phyloP scores from a whole-genome alignment of 92 coral and sea anemone genomes.

The Actinostola sp. region DNA sequence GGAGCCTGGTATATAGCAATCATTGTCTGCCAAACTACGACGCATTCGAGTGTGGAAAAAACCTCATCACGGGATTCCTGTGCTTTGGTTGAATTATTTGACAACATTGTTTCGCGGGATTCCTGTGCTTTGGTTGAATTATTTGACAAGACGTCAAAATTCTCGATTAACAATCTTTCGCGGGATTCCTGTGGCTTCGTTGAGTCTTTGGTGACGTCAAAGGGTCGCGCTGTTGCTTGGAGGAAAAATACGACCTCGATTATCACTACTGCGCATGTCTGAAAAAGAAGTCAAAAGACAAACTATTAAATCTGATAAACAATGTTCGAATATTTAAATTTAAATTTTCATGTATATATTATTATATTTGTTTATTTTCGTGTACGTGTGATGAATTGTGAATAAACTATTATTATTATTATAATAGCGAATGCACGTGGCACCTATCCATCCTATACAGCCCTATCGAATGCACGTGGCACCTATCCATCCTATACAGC shows the following conservation, averaged over 20 bases:
- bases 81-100: neutral
- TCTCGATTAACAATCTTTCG: no score
- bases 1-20: slow-evolving; percentile 7
- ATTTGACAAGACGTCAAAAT: neutral
- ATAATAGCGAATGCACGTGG: no score
- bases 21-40: neutral
- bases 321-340: neutral
- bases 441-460: no score
- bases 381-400: no score
- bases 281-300: neutral
- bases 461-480: no score
- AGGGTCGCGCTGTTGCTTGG: slow-evolving; percentile 29
- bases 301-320: no score
- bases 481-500: no score
- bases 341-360: no score
- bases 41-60: slow-evolving; percentile 16
- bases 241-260: neutral
- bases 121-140: neutral
- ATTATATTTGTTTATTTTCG: no score
- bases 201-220: slow-evolving; percentile 12
- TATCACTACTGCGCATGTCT: slow-evolving; percentile 23
- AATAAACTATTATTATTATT: no score
- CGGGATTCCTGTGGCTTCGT: slow-evolving; percentile 21
- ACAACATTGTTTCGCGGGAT: slow-evolving; percentile 10
- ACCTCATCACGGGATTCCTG: slow-evolving; percentile 19